phyloP scores from a whole-genome alignment of 2,888 invertebrate species.

The Phortica magna region DNA sequence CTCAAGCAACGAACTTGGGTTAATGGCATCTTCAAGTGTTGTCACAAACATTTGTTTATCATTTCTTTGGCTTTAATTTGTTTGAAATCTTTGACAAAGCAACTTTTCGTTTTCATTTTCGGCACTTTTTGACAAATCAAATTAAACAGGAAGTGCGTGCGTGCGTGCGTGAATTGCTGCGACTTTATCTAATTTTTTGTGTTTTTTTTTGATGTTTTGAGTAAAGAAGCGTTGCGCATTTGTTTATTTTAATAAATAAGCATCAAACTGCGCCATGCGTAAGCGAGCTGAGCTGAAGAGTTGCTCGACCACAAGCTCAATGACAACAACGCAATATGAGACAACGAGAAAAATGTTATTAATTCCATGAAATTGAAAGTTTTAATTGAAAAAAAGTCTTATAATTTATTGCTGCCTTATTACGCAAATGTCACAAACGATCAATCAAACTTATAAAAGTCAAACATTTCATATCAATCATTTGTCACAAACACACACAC shows the following conservation, averaged over 20 bases:
- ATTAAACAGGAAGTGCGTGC: conserved; percentile 55
- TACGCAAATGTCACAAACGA: conserved; percentile 38
- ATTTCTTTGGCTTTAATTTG: not conserved
- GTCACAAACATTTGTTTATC: not conserved
- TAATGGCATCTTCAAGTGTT: too few species aligned
- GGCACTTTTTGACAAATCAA: conserved; percentile 26
- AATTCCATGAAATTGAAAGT: not conserved
- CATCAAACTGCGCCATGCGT: not conserved
- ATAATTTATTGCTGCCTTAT: conserved; percentile 24
- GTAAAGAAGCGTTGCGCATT: conserved; percentile 26
- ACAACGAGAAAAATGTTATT: not conserved
- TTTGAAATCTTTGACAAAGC: not conserved
- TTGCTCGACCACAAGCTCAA: not conserved
- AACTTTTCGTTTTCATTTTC: conserved; percentile 20
- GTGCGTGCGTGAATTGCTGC: not conserved
- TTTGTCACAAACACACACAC: conserved; percentile 36
- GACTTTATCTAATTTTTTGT: too few species aligned
- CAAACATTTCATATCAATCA: not conserved
- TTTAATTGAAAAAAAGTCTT: not conserved
- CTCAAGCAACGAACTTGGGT: conserved; percentile 51
- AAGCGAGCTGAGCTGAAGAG: not conserved
- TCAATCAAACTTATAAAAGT: too few species aligned
- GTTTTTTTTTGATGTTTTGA: conserved; percentile 13
- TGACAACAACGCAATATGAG: conserved; percentile 3
- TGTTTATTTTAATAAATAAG: conserved; percentile 27